phyloP scores from a whole-genome alignment of 2,888 invertebrate species.

The Drosophila robusta region DNA sequence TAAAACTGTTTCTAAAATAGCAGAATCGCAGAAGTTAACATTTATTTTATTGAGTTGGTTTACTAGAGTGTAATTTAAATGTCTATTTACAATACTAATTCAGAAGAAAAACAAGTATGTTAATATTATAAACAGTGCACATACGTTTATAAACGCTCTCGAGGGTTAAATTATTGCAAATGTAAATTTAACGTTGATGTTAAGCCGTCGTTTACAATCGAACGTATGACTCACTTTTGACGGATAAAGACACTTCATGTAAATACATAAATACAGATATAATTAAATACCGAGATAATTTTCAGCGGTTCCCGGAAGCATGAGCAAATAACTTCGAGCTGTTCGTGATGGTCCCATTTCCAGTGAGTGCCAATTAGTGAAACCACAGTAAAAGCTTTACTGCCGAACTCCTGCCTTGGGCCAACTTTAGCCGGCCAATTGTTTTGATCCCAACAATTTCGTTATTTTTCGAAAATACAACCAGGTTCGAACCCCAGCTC shows the following conservation, averaged over 20 bases:
- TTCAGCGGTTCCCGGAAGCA: constrained; percentile 17
- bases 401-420: too few relatives aligned
- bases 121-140: constrained; percentile 5
- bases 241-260: not conserved
- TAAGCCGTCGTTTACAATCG: not conserved
- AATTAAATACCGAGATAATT: not conserved
- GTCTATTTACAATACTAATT: not conserved
- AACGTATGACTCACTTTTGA: constrained; percentile 1
- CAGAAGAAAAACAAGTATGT: constrained; percentile 12
- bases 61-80: not conserved
- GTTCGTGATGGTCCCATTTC: not conserved
- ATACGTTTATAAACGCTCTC: not conserved
- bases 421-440: too few relatives aligned
- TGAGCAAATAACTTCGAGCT: constrained; percentile 1
- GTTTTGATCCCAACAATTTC: too few relatives aligned
- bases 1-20: not conserved
- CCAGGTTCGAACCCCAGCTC: too few relatives aligned
- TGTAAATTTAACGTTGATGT: constrained; percentile 4
- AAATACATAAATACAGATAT: not conserved
- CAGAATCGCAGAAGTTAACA: not conserved
- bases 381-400: too few relatives aligned
- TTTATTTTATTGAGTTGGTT: not conserved
- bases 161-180: constrained; percentile 2
- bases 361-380: not conserved
- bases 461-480: too few relatives aligned